Evolutionary conservation across 2,888 invertebrate genomes (phyloP).

Genomic region (Coleophora deauratella): DNA sequence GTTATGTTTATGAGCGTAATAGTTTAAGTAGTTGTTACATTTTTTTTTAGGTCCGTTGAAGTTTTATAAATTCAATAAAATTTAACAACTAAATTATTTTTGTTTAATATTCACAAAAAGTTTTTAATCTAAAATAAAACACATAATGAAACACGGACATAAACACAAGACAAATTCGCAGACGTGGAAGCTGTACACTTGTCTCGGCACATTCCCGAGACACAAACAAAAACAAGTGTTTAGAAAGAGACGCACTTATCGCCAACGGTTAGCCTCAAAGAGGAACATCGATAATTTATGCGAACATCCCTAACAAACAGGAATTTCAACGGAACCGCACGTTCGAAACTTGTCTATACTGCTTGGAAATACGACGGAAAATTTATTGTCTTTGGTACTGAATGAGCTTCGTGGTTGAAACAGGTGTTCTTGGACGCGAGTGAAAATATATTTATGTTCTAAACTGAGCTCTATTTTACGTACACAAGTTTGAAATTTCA

Average conservation of each 20-base stretch:
- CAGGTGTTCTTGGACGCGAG: conserved; percentile 64
- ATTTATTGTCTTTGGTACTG: conserved; percentile 17
- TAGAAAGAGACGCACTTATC: conserved; percentile 54
- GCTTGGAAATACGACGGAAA: conserved; percentile 7
- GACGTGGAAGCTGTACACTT: conserved; percentile 44
- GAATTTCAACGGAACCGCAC: conserved; percentile 37
- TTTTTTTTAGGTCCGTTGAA: no score
- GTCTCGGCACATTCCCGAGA: conserved; percentile 48
- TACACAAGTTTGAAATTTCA: conserved; percentile 18
- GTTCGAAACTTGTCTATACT: conserved; percentile 25
- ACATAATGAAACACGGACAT: conserved; percentile 23
- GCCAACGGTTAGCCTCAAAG: conserved; percentile 41
- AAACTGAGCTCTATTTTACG: conserved; percentile 14
- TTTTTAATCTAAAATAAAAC: background rate
- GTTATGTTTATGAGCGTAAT: background rate
- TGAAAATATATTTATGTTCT: conserved; percentile 17
- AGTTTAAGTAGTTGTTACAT: background rate
- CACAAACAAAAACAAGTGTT: conserved; percentile 65
- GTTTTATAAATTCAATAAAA: no score
- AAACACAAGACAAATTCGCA: conserved; percentile 33
- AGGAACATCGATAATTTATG: conserved; percentile 72
- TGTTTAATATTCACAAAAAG: no score
- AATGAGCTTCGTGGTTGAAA: conserved; percentile 63
- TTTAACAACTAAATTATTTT: no score
- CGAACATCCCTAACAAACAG: conserved; percentile 67